Evolutionary conservation across 2,888 invertebrate species (phyloP), one percentile per base, ranked within the genome.

Genomic region (Thereva unica): DNA sequence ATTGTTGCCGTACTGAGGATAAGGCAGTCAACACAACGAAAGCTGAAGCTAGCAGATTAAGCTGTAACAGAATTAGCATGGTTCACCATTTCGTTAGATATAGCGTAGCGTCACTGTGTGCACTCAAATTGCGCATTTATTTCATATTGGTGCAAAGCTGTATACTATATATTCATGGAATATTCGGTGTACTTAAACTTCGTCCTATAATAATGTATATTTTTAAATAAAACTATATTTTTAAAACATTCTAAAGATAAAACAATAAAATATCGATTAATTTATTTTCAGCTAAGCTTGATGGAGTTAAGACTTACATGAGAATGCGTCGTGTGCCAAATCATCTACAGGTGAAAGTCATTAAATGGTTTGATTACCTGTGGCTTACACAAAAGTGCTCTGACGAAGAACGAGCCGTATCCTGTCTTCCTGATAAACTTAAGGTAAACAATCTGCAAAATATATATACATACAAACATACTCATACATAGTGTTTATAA

Each of bases 361-460:
- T 98, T 83, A 95, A 96, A 83, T 98, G 97, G 97, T 98, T 97
- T 83, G 97, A 98, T 85, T 97, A 98, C 82, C 86, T 97, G 77
- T 98, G 98, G 97, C 89, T 97, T 77, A 96, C 96, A 73, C 97
- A 98, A 84, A 97, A 97, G 84, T 96, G 96, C 79, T 95, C 96
- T 35, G 96, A 97, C 80, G 97, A 98, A 82, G 97, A 97, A 82
- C 91, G 91, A 81, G 94, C 94, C 67, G 95, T 96, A 75, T 93
- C 93, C 78, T 95, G 94, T 84, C 87, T 96, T 78, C 95, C 95
- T 83, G 97, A 97, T 84, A 97, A 97, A 83, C 87, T 97, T 76
- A 97, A 97, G 83, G 81, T 80, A 75, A 55, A 49, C 5, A 9
- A 34, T 9, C 50, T 12, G 3, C 4, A 42, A 42, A 40, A 54